Conservation (phyloP, 2,888 invertebrate genomes). For the Pyrocoelia pectoralis region DNA sequence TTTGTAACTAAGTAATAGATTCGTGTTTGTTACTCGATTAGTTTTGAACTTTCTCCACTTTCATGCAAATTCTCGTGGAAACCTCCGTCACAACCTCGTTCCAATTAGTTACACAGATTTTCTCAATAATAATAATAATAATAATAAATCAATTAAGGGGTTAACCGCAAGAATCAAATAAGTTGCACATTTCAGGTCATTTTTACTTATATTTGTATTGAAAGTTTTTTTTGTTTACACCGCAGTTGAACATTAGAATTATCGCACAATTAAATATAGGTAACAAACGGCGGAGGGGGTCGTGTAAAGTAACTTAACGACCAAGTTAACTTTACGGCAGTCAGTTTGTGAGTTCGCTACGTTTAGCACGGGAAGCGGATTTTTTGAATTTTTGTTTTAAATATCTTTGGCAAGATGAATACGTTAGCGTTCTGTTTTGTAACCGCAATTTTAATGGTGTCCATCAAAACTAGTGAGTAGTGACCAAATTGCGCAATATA, state of each 20-base stretch:
- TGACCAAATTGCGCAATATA: background rate
- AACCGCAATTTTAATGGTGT: constrained; percentile 9
- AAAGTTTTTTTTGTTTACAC: constrained; percentile 3
- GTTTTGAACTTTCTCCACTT: too few species aligned
- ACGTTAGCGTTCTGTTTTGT: constrained; percentile 11
- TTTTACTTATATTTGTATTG: too few species aligned
- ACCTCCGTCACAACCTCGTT: too few species aligned
- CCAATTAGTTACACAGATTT: too few species aligned
- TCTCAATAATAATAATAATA: too few species aligned
- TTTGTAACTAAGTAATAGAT: too few species aligned
- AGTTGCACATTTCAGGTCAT: too few species aligned
- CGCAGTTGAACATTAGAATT: constrained; percentile 15
- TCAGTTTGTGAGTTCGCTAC: constrained; percentile 22
- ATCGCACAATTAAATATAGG: constrained; percentile 31
- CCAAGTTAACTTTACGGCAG: constrained; percentile 14
- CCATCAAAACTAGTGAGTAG: constrained; percentile 25
- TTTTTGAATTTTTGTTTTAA: background rate
- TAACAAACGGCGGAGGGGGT: constrained; percentile 23
- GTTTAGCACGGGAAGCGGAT: constrained; percentile 8
- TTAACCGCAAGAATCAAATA: too few species aligned
- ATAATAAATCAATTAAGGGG: too few species aligned
- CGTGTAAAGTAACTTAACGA: constrained; percentile 14
- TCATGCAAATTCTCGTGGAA: too few species aligned
- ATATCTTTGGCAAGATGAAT: constrained; percentile 19
- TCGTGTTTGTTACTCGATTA: too few species aligned